These are phyloP conservation scores for Drosophila sechellia DNA, from an alignment of 1,140 invertebrate genomes.

Conservation along the genomic window DNA sequence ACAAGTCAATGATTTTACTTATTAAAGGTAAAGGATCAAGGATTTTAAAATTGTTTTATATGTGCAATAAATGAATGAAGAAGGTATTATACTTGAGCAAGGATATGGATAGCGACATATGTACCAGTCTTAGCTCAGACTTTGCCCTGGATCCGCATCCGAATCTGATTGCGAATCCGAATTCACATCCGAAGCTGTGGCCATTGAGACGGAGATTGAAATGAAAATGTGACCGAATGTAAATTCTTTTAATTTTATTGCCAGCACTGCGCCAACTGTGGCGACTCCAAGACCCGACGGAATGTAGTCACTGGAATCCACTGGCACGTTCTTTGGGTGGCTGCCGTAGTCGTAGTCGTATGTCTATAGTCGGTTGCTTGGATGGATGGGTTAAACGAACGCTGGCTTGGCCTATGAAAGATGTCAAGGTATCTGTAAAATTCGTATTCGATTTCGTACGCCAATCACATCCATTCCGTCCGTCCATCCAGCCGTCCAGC, in stretches of 20 bases:
- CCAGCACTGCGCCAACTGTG: background rate
- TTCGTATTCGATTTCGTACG: conserved; percentile 62
- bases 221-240: conserved; percentile 68
- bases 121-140: too few species aligned
- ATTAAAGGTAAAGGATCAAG: too few species aligned
- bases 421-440: conserved; percentile 79
- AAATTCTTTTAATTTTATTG: conserved; percentile 57
- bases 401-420: conserved; percentile 74
- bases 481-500: too few species aligned
- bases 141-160: background rate
- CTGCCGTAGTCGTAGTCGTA: conserved; percentile 11
- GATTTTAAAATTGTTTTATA: too few species aligned
- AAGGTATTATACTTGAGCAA: too few species aligned
- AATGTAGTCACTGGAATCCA: conserved; percentile 33
- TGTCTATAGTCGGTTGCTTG: conserved; percentile 2
- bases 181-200: background rate
- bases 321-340: conserved; percentile 50
- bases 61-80: too few species aligned
- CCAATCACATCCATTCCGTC: conserved; percentile 51
- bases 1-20: too few species aligned
- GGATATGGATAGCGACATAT: too few species aligned
- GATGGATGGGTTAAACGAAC: conserved; percentile 77
- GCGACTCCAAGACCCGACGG: background rate
- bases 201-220: conserved; percentile 49
- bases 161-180: background rate